Percentiles rank a stretch among this genome's conserved stretches.
Evolutionary conservation across 2,888 invertebrate species (phyloP).

Genomic region (Xestia rhomboidea): DNA sequence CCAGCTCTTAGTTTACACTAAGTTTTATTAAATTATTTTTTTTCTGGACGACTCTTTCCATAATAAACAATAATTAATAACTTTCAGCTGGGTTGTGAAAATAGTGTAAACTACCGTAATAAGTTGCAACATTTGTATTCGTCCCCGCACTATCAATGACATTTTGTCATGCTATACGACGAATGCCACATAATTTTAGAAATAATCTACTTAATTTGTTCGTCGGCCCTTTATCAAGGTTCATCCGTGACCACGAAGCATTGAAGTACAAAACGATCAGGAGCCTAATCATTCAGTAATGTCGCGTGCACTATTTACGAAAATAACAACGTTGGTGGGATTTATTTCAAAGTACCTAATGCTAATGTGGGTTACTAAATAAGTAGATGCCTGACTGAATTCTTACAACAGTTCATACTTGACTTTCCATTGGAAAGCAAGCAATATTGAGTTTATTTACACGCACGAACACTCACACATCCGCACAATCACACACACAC

Average conservation of each 20-base stretch:
- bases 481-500: no score
- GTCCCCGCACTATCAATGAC: not conserved
- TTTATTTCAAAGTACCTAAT: not conserved
- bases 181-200: not conserved
- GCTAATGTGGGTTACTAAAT: not conserved
- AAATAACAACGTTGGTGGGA: not conserved
- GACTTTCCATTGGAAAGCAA: not conserved
- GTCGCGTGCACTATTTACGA: not conserved
- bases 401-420: not conserved
- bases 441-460: not conserved
- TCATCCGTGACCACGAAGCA: slow-evolving; percentile 8
- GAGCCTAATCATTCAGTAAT: not conserved
- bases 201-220: slow-evolving; percentile 14
- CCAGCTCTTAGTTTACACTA: not conserved
- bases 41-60: no score
- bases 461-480: no score
- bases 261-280: not conserved
- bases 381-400: not conserved
- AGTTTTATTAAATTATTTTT: no score
- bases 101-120: no score
- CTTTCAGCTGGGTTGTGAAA: no score
- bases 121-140: not conserved
- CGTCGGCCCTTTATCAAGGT: slow-evolving; percentile 18
- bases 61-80: no score
- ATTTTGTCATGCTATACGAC: slow-evolving; percentile 29